Evolutionary conservation across 2,113 vertebrate species (phyloP), one percentile per base, ranked within the genome.

Genomic region (Lonchura striata): DNA sequence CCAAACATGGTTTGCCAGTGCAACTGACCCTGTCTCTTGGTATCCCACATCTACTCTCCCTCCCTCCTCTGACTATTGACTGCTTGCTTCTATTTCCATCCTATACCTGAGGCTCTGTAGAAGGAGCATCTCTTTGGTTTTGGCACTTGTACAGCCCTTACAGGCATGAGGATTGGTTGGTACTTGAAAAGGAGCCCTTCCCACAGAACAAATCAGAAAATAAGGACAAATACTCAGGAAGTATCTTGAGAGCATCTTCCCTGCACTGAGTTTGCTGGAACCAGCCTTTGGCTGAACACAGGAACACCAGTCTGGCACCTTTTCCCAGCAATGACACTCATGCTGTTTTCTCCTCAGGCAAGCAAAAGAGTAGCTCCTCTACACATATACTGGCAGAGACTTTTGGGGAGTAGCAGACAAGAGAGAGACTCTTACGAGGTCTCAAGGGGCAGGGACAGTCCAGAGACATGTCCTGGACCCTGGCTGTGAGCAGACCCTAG

Each of bases 211-310:
- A 20, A 78, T 23, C 49, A 84, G 66, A 70, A 90, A 91, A 61
- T 18, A 91, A 76, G 17, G 49, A 72, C 20, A 82, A 92, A 90
- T 28, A 30, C 9, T 49, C 15, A 25, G n/a, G 44, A 70, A 63
- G 85, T n/a, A 31, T 10, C 50, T 80, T 82, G 41, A 39, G 49
- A 75, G 12, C 4, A 1, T 82, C 31, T 50, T 60, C 14, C 23
- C 46, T 52, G 33, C 30, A 20, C 16, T 35, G 23, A 7, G 0
- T 41, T 72, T 83, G 19, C 42, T 54, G 16, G 33, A 44, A 31
- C 20, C 20, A 64, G 54, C 46, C 37, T 44, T 8, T 0, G 0
- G 28, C 53, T 65, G 50, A 64, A 39, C 8, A 31, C 0, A 0
- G 52, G 44, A 81, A 25, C 65, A 91, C 13, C 35, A 82, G 24